Conservation (phyloP, 2,797 vertebrate genomes). For the Pitangus sulphuratus region DNA sequence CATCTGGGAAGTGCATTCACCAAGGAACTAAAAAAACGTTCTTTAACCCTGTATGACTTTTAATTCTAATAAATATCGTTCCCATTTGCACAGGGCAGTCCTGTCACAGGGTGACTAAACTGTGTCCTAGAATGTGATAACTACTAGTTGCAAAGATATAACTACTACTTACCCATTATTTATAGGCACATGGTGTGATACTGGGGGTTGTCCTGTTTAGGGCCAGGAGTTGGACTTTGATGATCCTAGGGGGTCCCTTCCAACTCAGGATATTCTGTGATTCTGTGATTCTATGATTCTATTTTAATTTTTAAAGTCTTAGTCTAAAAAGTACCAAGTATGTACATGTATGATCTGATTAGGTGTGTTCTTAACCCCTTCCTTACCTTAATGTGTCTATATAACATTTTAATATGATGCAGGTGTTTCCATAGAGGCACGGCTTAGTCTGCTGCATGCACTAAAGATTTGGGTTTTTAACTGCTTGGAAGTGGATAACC, state of each 20-base stretch:
- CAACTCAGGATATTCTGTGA: not conserved
- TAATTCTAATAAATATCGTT: not conserved
- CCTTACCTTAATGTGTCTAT: not conserved
- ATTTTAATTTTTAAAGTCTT: not conserved
- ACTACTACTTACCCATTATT: not conserved
- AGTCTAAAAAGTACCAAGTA: not conserved
- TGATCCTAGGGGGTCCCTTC: not conserved
- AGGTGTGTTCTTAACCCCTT: not conserved
- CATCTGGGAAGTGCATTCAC: rapidly evolving
- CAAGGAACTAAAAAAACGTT: rapidly evolving
- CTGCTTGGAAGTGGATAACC: not conserved
- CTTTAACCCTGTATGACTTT: not conserved
- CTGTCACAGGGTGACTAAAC: not conserved
- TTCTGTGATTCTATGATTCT: no score
- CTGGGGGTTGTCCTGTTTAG: not conserved
- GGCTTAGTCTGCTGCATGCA: rapidly evolving
- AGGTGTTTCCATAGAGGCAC: not conserved
- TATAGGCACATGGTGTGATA: not conserved
- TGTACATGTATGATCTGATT: no score
- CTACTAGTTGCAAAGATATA: not conserved
- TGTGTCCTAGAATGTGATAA: not conserved
- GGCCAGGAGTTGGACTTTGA: not conserved
- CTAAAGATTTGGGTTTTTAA: not conserved
- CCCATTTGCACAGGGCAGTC: not conserved
- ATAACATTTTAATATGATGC: not conserved